Evolutionary conservation across 2,113 vertebrate genomes (phyloP).

Genomic region (Hydropotes inermis): DNA sequence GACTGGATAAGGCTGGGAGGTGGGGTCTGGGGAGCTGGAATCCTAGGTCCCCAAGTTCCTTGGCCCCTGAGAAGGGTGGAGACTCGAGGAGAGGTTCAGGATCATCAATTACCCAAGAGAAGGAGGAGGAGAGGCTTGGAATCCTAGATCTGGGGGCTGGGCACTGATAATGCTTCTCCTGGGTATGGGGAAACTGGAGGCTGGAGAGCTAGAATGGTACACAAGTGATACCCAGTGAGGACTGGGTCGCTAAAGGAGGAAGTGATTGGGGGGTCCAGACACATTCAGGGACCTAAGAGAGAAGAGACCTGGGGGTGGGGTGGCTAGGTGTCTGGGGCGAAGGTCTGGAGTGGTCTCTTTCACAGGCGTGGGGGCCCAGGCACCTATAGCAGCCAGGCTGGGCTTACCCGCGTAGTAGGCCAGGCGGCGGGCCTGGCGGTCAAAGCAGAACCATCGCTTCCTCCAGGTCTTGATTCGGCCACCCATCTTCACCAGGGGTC

Average conservation of each 20-base stretch:
- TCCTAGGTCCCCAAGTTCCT: background rate
- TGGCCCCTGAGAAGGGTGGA: background rate
- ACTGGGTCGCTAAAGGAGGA: background rate
- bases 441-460: slow-evolving; percentile 94
- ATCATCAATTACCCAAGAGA: background rate
- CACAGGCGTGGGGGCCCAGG: background rate
- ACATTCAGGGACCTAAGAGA: background rate
- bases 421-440: slow-evolving; percentile 87
- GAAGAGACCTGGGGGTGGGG: too few species aligned
- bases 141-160: rapidly evolving
- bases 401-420: slow-evolving; percentile 89
- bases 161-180: background rate
- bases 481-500: slow-evolving; percentile 91
- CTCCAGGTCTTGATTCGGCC: slow-evolving; percentile 94
- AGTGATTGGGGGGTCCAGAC: background rate
- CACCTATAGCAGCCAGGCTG: rapidly evolving
- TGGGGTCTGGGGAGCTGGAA: background rate
- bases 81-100: background rate
- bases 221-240: background rate
- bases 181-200: background rate
- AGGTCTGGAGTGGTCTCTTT: background rate
- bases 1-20: background rate
- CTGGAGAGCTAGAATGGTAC: background rate
- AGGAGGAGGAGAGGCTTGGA: background rate
- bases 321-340: too few species aligned